Base-by-base conservation (phyloP, 2,113 vertebrate species). In the Brienomyrus brachyistius region DNA sequence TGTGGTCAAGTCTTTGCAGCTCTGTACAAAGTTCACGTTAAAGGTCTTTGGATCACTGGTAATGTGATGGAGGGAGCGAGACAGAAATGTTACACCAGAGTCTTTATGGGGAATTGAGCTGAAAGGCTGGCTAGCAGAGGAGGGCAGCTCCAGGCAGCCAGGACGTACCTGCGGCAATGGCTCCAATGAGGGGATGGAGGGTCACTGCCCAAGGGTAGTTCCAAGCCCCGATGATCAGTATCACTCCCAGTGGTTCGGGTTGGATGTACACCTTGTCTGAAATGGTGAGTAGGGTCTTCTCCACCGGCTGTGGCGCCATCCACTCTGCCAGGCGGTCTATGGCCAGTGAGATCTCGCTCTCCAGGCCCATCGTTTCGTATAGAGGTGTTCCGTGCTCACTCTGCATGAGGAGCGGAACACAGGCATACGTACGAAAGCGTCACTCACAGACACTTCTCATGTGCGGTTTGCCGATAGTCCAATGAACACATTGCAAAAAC, bases 171-270 rank as follows among this genome's bases (percentile, higher is more conserved):
- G 98, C 97, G 1, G 98, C 98, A 0, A 99, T 99, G 93, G 98
- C 98, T 77, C 98, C 98, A 0, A 99, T 91, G 85, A 99, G 93
- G 0, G 98, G 98, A 40, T 96, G 96, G 74, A 98, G 90, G 89
- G 93, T 87, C 91, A 99, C 95, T 0, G 94, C 91, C 13, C 98
- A 96, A 2, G 98, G 98, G 92, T 98, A 99, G 92, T 99, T 99
- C 98, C 98, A 99, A 52, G 98, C 96, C 11, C 98, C 97, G 0
- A 99, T 97, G 86, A 98, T 90, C 80, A 99, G 95, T 86, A 97
- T 96, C 52, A 99, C 96, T 0, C 98, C 98, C 90, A 99, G 94
- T 0, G 98, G 98, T 92, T 99, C 97, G 0, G 94, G 94, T 82
- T 92, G 90, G 93, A 97, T 93, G 92, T 96, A 99, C 27, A 95